Conservation (phyloP, 2,888 invertebrate species). For the Caenorhabditis afra region DNA sequence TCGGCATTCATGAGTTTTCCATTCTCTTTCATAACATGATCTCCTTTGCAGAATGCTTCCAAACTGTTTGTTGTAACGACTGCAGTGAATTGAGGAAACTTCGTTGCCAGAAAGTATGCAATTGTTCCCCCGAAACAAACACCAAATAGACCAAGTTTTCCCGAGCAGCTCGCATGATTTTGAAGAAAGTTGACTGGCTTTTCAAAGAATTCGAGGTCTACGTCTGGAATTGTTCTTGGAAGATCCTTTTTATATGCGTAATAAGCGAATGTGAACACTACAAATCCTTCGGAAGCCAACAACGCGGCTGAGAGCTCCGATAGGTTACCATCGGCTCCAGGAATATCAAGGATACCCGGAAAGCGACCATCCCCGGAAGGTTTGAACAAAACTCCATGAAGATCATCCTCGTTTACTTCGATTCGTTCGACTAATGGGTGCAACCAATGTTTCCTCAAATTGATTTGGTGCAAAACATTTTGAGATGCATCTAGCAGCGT, state of each 20-base stretch:
- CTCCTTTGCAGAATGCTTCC: conserved; percentile 20
- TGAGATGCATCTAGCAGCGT: neutral
- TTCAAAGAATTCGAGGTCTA: conserved; percentile 54
- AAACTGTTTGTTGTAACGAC: conserved; percentile 20
- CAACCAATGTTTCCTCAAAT: conserved; percentile 38
- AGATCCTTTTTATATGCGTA: conserved; percentile 52
- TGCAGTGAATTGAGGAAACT: conserved; percentile 7
- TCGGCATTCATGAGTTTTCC: conserved; percentile 20
- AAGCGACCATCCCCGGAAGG: conserved; percentile 38
- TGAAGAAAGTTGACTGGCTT: conserved; percentile 40
- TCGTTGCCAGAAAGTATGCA: conserved; percentile 3
- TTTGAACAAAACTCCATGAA: conserved; percentile 34
- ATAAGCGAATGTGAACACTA: conserved; percentile 50
- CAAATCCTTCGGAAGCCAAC: conserved; percentile 56
- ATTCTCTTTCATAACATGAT: conserved; percentile 24
- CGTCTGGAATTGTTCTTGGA: conserved; percentile 41
- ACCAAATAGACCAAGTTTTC: conserved; percentile 7
- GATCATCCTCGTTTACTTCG: conserved; percentile 21
- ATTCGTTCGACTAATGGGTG: conserved; percentile 25
- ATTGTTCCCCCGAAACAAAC: conserved; percentile 8
- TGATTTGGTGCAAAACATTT: neutral
- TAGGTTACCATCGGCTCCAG: conserved; percentile 28
- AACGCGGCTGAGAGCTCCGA: conserved; percentile 24
- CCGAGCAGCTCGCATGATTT: conserved; percentile 16
- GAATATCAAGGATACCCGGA: conserved; percentile 24